Evolutionary conservation across 23 tunicate species (phyloP), one percentile per base, ranked within the genome.

Genomic region (Botrylloides violaceus): DNA sequence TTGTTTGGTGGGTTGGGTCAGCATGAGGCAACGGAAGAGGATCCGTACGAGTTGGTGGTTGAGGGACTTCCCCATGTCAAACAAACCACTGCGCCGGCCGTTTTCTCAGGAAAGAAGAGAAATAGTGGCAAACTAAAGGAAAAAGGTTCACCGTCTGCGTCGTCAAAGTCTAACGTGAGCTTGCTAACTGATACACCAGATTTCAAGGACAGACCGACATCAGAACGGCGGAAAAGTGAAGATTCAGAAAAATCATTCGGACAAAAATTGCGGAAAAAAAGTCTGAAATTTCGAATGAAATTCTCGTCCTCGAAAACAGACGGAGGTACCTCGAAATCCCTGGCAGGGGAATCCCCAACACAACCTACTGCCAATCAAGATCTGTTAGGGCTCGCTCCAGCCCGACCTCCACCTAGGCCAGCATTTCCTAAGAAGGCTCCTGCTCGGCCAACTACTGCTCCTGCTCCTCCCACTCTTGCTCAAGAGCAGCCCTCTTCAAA

Each of bases 51-150:
- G 34, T 63, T 63, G 32, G 29, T 27, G n/a, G 74, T 21, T 22
- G 28, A 0, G 59, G 58, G 58, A 37, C 74, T 68, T 21, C 74
- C 74, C 23, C 74, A 68, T 25, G 74, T 68, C 0, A 15, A 4
- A 56, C 74, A 68, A 20, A 35, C 74, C 23, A 68, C 56, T 22
- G 31, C 58, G 4, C 74, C 74, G 22, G 56, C 74, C 26, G 32
- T 68, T 27, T 56, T 68, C 24, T 56, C 74, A 4, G 25, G 56
- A 43, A 55, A 55, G 19, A 55, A 55, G 19, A 36, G 74, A 1
- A 37, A 19, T n/a, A 68, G 37, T 9, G 37, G 37, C 26, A 15
- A 9, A 43, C 9, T 9, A 9, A 9, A 43, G 9, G 53, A 43
- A 43, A 43, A 43, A 7, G 15, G 15, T 43, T 9, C 9, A 9